Percentiles rank a stretch among this genome's conserved stretches.
Evolutionary conservation across 1,140 invertebrate species (phyloP).

Genomic region (Mizuhopecten yessoensis): DNA sequence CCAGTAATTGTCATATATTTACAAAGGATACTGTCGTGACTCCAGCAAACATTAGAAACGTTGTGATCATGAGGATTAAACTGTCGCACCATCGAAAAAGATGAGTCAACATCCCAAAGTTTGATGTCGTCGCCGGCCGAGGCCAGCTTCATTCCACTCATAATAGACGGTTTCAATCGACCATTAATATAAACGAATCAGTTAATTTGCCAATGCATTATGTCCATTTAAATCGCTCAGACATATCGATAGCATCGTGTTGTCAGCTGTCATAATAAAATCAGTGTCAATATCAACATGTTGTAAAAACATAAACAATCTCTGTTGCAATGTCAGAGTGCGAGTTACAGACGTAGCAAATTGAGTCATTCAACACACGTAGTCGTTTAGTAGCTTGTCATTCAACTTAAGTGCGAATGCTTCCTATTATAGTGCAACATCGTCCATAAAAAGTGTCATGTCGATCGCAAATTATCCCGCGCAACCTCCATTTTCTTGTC

Average conservation of each 20-base stretch:
- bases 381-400: background rate
- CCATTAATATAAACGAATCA: background rate
- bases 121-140: constrained; percentile 81
- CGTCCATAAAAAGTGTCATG: background rate
- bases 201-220: background rate
- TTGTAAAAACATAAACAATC: background rate
- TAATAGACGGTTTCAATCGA: constrained; percentile 35
- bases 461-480: constrained; percentile 16
- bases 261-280: background rate
- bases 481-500: constrained; percentile 23
- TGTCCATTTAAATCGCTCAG: too few species aligned
- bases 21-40: constrained; percentile 79
- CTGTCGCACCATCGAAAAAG: constrained; percentile 73
- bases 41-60: constrained; percentile 77
- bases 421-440: background rate
- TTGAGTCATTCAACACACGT: background rate
- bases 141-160: constrained; percentile 69
- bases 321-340: background rate
- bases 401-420: background rate
- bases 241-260: too few species aligned
- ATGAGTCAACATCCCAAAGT: constrained; percentile 75
- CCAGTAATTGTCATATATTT: too few species aligned
- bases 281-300: background rate
- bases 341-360: background rate
- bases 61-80: constrained; percentile 78